Conservation (phyloP, 2,888 invertebrate genomes). For the Tipula confusa region DNA sequence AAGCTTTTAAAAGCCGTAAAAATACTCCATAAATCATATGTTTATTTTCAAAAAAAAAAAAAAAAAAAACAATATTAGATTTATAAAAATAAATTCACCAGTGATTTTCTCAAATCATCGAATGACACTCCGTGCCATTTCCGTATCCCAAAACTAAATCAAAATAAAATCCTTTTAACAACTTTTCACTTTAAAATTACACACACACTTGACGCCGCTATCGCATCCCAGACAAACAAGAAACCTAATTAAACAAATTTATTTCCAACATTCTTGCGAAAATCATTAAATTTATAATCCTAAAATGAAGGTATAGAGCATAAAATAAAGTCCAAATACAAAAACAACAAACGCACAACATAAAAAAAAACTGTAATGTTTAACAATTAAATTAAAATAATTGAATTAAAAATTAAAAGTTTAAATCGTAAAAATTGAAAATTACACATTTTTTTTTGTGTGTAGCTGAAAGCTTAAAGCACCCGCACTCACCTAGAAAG, state of each 20-base stretch:
- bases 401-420: conserved; percentile 25
- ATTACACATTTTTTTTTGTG: neutral
- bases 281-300: neutral
- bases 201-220: no score
- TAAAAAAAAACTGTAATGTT: no score
- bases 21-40: no score
- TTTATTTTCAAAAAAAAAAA: no score
- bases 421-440: conserved; percentile 17
- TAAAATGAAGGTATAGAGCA: neutral
- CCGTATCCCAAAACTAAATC: no score
- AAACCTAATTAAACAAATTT: neutral
- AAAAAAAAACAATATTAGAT: no score
- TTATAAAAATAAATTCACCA: no score
- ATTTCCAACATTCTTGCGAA: neutral
- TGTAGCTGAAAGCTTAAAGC: conserved; percentile 3
- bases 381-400: conserved; percentile 16
- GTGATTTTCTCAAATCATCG: no score
- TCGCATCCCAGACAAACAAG: neutral
- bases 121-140: no score
- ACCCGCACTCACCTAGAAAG: neutral
- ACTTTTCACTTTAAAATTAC: no score
- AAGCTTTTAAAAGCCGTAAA: no score
- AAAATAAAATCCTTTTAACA: no score
- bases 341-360: neutral
- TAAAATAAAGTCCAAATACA: neutral